phyloP scores from a whole-genome alignment of 1,140 invertebrate genomes.

The Rhyacophila brunnea region DNA sequence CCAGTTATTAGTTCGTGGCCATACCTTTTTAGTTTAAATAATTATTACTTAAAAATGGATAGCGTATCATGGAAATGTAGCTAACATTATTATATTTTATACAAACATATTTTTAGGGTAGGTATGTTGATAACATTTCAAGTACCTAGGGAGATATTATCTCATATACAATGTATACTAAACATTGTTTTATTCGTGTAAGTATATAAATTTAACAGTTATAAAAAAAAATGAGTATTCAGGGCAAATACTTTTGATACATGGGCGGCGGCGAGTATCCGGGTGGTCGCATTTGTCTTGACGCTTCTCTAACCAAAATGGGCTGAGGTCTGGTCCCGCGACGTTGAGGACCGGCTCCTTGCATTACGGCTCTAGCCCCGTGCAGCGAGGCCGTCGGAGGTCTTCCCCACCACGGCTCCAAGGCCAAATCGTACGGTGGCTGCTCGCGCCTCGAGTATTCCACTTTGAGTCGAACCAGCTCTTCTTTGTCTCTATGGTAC shows the following conservation, averaged over 20 bases:
- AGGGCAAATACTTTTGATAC: constrained; percentile 29
- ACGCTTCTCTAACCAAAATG: constrained; percentile 18
- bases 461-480: constrained; percentile 39
- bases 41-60: too few species aligned
- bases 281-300: constrained; percentile 11
- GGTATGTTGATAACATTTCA: too few species aligned
- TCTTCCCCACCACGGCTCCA: constrained; percentile 38
- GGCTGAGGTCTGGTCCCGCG: background rate
- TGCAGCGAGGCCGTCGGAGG: constrained; percentile 14
- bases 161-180: too few species aligned
- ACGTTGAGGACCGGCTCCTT: constrained; percentile 8
- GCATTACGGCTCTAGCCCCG: constrained; percentile 18
- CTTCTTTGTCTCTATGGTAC: constrained; percentile 47
- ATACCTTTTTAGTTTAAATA: too few species aligned
- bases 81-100: too few species aligned
- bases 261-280: constrained; percentile 30
- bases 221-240: too few species aligned
- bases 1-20: too few species aligned
- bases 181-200: too few species aligned
- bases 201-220: too few species aligned
- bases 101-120: too few species aligned
- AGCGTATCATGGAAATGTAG: too few species aligned
- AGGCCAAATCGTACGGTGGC: constrained; percentile 46
- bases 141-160: too few species aligned
- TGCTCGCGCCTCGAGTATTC: constrained; percentile 40